Conservation (phyloP, 2,113 vertebrate genomes). For the Prietella phreatophila region DNA sequence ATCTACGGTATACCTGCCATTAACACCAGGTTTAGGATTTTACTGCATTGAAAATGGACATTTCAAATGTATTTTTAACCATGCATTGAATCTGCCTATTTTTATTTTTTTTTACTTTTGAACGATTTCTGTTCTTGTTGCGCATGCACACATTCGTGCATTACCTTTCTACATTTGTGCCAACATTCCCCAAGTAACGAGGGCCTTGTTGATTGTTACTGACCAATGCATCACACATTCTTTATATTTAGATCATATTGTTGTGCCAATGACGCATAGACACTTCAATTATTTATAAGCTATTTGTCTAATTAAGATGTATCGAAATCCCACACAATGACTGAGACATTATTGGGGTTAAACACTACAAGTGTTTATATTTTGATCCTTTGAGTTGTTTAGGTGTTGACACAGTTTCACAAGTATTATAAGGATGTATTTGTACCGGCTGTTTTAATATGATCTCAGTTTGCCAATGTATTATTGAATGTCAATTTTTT, state of each 20-base stretch:
- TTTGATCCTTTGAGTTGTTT: background rate
- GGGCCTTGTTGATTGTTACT: conserved; percentile 10
- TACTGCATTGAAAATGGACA: background rate
- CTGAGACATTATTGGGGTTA: background rate
- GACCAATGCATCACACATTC: background rate
- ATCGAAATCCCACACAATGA: background rate
- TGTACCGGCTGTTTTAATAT: background rate
- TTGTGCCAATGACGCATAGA: background rate
- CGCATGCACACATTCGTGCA: background rate
- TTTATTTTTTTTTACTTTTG: background rate
- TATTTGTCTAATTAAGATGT: background rate
- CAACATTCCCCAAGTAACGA: background rate
- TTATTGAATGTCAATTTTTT: background rate
- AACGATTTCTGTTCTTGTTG: background rate
- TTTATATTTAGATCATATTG: background rate
- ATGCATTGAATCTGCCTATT: background rate
- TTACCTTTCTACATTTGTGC: conserved; percentile 5
- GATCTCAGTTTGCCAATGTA: background rate
- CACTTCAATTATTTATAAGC: background rate
- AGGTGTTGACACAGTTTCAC: background rate
- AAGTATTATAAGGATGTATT: background rate
- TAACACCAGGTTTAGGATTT: background rate
- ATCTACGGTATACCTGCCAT: background rate
- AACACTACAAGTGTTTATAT: background rate
- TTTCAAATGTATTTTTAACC: background rate